Evolutionary conservation across 1,140 invertebrate genomes (phyloP).

Genomic region (Platorchestia sp.): DNA sequence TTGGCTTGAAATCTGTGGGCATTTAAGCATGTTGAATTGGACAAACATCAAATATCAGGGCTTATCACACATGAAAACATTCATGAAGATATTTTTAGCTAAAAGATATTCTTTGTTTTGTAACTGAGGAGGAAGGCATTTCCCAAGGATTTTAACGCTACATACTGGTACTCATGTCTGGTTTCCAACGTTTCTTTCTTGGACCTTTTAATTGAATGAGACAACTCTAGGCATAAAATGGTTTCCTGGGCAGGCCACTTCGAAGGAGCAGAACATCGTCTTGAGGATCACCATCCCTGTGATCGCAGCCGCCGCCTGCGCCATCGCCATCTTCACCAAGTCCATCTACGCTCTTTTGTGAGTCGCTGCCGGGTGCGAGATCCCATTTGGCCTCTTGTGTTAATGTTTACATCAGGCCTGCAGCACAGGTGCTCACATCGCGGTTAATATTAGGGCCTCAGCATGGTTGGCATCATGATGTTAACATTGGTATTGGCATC

Average conservation of each 20-base stretch:
- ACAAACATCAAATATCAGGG: too few relatives aligned
- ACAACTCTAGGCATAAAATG: neutral
- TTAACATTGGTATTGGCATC: neutral
- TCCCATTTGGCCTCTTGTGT: neutral
- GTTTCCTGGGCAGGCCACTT: slow-evolving; percentile 75
- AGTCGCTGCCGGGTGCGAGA: slow-evolving; percentile 67
- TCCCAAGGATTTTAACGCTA: too few relatives aligned
- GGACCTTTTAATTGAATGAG: too few relatives aligned
- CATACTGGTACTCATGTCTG: too few relatives aligned
- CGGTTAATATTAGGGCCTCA: too few relatives aligned
- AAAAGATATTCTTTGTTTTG: too few relatives aligned
- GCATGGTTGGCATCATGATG: neutral
- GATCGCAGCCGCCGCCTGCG: slow-evolving; percentile 78
- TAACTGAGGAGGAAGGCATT: too few relatives aligned
- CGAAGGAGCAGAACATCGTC: slow-evolving; percentile 81
- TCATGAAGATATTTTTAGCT: too few relatives aligned
- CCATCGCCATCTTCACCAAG: slow-evolving; percentile 80
- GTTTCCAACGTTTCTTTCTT: too few relatives aligned
- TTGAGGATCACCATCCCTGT: slow-evolving; percentile 80
- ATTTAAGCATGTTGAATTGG: too few relatives aligned
- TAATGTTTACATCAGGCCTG: neutral
- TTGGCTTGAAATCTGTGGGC: too few relatives aligned
- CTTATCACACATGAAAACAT: too few relatives aligned
- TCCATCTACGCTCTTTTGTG: slow-evolving; percentile 85
- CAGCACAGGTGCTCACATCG: neutral